Conservation (phyloP, 2,888 invertebrate genomes). For the Physocephala rufipes region DNA sequence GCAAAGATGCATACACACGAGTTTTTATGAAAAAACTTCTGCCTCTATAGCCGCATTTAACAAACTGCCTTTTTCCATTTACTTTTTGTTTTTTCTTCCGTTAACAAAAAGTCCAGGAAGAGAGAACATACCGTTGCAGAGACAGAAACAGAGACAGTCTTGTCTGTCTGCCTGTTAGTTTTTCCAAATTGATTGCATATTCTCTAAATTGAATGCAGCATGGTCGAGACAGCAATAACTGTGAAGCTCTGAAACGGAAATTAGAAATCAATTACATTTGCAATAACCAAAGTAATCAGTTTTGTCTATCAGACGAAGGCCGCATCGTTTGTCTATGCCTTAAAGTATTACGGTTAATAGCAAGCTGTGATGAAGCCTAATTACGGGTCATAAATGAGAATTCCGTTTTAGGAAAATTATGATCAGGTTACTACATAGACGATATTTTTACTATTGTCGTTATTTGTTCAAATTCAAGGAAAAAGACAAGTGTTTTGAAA, state of each 20-base stretch:
- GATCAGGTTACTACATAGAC: too few species aligned
- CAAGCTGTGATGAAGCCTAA: too few species aligned
- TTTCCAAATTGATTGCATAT: slow-evolving; percentile 19
- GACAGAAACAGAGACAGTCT: background rate
- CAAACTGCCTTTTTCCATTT: background rate
- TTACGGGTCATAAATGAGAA: too few species aligned
- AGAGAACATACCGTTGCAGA: too few species aligned
- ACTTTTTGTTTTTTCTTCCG: background rate
- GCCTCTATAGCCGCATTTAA: background rate
- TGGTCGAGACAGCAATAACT: background rate
- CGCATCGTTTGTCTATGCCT: background rate
- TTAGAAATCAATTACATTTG: slow-evolving; percentile 31
- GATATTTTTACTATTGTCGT: too few species aligned
- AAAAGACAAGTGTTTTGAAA: too few species aligned
- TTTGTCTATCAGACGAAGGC: too few species aligned
- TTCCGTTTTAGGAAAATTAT: too few species aligned
- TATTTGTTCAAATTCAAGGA: too few species aligned
- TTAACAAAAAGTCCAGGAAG: background rate
- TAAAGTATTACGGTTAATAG: background rate
- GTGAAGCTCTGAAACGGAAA: slow-evolving; percentile 24
- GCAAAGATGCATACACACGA: background rate
- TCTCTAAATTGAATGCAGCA: slow-evolving; percentile 23
- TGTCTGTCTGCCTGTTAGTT: background rate
- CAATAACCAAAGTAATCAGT: background rate
- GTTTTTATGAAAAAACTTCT: background rate